Base-by-base conservation (phyloP, 2,797 vertebrate species). In the Martes flavigula region DNA sequence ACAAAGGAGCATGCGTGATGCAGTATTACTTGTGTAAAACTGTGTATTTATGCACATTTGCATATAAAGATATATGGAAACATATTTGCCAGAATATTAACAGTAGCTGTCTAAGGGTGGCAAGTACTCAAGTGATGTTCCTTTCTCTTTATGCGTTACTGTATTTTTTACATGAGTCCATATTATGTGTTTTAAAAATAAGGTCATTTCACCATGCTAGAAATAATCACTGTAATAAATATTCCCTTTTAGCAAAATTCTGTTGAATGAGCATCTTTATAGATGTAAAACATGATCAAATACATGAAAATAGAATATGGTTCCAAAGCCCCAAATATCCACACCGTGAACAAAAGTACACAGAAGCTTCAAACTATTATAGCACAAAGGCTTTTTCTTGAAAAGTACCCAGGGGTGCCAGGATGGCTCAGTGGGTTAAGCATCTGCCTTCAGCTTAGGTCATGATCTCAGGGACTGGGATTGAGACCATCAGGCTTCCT, bases 31-130 rank as follows among this genome's bases (percentile, higher is more conserved):
- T 7, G 32, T 6, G 1, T 15, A n/a, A 58, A 72, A 25, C 10
- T 0, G 0, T 9, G 12, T 46, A 3, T 27, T 27, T 1, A 0
- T 1, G 0, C 30, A 7, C 2, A 10, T 3, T 0, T 6, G 6
- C 25, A 7, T 1, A 1, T 4, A 21, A 6, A 48, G 30, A 11
- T 0, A 8, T 1, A 6, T 7, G 66, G 25, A 51, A 7, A n/a
- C 2, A 0, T n/a, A 14, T n/a, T 7, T 56, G 46, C 46, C 48
- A 27, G 54, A 30, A 35, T 0, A 17, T 8, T 5, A 2, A 15
- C 9, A 3, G 25, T 4, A 5, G 21, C 54, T 32, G 4, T 32
- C 23, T n/a, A 14, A 11, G 30, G 7, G 46, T 8, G n/a, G 21
- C 32, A 35, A 46, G 30, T 5, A 32, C 30, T 54, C 64, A 11